phyloP scores from a whole-genome alignment of 2,888 invertebrate genomes.

The Chromoteleia sp. region DNA sequence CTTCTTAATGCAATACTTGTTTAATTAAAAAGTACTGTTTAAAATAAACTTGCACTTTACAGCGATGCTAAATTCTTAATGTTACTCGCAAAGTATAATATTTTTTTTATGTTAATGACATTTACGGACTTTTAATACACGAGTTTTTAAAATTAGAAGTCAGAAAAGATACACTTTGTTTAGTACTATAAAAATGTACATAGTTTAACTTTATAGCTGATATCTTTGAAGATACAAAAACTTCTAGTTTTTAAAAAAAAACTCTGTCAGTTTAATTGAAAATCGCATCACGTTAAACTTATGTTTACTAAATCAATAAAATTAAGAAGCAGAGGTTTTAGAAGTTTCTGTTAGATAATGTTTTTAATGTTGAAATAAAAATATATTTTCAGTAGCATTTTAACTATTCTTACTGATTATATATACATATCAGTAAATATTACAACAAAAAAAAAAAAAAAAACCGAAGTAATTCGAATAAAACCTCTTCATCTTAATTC shows the following conservation, averaged over 20 bases:
- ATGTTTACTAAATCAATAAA: slow-evolving; percentile 6
- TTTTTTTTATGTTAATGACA: not conserved
- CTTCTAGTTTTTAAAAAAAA: not conserved
- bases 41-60: slow-evolving; percentile 14
- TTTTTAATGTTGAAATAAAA: not conserved
- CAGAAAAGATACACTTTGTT: not conserved
- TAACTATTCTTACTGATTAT: slow-evolving; percentile 2
- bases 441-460: not conserved
- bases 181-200: not conserved
- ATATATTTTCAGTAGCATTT: not conserved
- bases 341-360: too few relatives aligned
- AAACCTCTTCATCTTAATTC: slow-evolving; percentile 30
- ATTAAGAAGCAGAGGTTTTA: slow-evolving; percentile 3
- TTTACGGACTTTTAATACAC: too few relatives aligned
- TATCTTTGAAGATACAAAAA: not conserved
- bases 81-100: slow-evolving; percentile 30
- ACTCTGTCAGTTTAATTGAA: not conserved
- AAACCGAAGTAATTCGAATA: not conserved
- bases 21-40: slow-evolving; percentile 5
- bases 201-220: not conserved
- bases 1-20: slow-evolving; percentile 2
- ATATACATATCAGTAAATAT: not conserved
- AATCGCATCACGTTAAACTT: not conserved
- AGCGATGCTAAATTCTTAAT: not conserved
- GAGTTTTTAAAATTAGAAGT: not conserved